phyloP scores from a whole-genome alignment of 1,140 invertebrate species.

The Drosophila sulfurigaster region DNA sequence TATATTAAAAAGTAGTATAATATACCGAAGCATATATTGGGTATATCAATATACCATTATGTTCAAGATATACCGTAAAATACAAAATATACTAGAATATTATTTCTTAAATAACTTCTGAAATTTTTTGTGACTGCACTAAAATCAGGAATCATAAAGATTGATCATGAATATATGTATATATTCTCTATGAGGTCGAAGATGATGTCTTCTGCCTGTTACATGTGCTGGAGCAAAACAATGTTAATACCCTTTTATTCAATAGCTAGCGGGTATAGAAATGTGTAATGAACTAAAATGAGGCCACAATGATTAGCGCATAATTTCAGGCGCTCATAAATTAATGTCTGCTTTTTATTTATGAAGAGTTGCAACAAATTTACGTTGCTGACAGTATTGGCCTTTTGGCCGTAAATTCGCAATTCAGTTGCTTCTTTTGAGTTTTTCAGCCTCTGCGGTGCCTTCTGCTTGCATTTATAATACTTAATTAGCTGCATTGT shows the following conservation, averaged over 20 bases:
- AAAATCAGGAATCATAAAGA: too few species aligned
- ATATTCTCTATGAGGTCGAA: too few species aligned
- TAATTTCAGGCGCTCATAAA: constrained; percentile 25
- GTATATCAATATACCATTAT: too few species aligned
- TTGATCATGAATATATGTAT: too few species aligned
- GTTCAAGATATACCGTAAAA: too few species aligned
- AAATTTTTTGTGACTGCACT: too few species aligned
- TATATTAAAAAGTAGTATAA: too few species aligned
- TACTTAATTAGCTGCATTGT: constrained; percentile 81
- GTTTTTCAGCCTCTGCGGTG: constrained; percentile 12
- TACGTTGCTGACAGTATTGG: neutral
- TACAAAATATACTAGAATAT: too few species aligned
- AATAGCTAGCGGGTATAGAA: neutral
- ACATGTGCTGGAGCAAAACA: neutral
- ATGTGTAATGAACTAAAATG: constrained; percentile 21
- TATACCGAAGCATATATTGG: too few species aligned
- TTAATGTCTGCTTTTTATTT: constrained; percentile 17
- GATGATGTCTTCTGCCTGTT: too few species aligned
- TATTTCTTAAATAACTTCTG: too few species aligned
- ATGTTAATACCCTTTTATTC: neutral
- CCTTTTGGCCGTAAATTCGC: constrained; percentile 16
- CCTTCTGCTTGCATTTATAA: constrained; percentile 63
- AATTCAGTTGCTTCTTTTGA: constrained; percentile 2
- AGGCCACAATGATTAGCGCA: constrained; percentile 13
- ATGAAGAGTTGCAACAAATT: neutral